phyloP scores from a whole-genome alignment of 2,113 vertebrate genomes.

The Serilophus lunatus region DNA sequence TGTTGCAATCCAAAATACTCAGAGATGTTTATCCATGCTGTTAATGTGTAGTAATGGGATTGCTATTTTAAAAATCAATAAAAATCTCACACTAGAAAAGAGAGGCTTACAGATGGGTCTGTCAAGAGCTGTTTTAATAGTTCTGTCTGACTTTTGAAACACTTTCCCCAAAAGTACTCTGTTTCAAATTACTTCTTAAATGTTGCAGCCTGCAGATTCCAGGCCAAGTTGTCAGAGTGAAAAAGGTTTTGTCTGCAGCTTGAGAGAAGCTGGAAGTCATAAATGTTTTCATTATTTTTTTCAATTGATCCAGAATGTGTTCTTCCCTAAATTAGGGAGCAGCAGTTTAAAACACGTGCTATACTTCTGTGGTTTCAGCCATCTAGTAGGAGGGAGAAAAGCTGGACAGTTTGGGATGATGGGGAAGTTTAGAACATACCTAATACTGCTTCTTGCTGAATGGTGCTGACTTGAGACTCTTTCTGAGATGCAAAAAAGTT shows the following conservation, averaged over 20 bases:
- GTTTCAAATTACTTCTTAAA: slow-evolving; percentile 51
- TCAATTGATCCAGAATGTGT: background rate
- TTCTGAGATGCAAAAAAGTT: background rate
- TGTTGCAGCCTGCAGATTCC: slow-evolving; percentile 1
- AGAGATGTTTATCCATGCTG: slow-evolving; percentile 10
- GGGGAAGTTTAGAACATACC: background rate
- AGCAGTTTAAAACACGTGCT: background rate
- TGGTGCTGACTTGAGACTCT: background rate
- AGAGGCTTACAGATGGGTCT: slow-evolving; percentile 29
- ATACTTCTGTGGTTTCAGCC: slow-evolving; percentile 19
- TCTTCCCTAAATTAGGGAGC: background rate
- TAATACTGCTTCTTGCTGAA: background rate
- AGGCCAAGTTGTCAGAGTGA: background rate
- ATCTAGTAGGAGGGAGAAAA: background rate
- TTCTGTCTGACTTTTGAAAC: slow-evolving; percentile 37
- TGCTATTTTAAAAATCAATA: slow-evolving; percentile 63
- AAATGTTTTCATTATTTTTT: slow-evolving; percentile 8
- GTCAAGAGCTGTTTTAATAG: slow-evolving; percentile 59
- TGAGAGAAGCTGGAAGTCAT: slow-evolving; percentile 3
- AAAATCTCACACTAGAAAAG: slow-evolving; percentile 41
- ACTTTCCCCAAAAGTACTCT: slow-evolving; percentile 36
- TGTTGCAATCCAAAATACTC: background rate
- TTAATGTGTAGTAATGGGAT: slow-evolving; percentile 67
- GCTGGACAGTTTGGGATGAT: background rate
- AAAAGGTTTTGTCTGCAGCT: slow-evolving; percentile 20